phyloP scores from a whole-genome alignment of 2,888 invertebrate species.

The Sarcophaga subvicina region DNA sequence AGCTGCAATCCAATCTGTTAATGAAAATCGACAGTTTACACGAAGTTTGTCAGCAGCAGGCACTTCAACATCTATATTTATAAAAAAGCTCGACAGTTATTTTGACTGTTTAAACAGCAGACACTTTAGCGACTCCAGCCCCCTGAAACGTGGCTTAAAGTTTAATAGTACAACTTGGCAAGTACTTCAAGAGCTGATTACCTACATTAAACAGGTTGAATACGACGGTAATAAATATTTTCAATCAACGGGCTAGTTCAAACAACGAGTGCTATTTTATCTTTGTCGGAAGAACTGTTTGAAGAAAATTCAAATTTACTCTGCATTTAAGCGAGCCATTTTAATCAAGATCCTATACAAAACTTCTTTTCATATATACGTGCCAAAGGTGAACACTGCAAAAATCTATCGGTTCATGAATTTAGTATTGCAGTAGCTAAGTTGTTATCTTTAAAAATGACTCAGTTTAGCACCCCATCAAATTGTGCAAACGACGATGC shows the following conservation, averaged over 20 bases:
- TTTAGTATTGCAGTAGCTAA: slow-evolving; percentile 27
- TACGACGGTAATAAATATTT: slow-evolving; percentile 32
- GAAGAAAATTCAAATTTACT: slow-evolving; percentile 19
- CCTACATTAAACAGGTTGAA: slow-evolving; percentile 28
- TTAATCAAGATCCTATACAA: slow-evolving; percentile 53
- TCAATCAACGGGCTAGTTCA: slow-evolving; percentile 27
- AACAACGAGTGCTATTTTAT: slow-evolving; percentile 43
- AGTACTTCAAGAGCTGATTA: slow-evolving; percentile 25
- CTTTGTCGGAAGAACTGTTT: slow-evolving; percentile 17
- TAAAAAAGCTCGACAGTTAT: not conserved
- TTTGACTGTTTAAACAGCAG: not conserved
- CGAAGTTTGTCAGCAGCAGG: slow-evolving; percentile 1
- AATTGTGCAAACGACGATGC: not conserved
- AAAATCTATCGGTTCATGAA: slow-evolving; percentile 36
- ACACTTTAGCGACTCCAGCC: not conserved
- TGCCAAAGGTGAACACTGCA: slow-evolving; percentile 43
- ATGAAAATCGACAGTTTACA: slow-evolving; percentile 1
- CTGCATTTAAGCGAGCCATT: slow-evolving; percentile 43
- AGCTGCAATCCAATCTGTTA: slow-evolving; percentile 1
- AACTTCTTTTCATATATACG: slow-evolving; percentile 47
- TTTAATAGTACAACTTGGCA: slow-evolving; percentile 16
- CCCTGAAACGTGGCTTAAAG: slow-evolving; percentile 9
- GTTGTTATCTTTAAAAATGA: not conserved
- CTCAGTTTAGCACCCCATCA: not conserved
- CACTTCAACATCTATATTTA: slow-evolving; percentile 1